Conservation (phyloP, 2,888 invertebrate species). For the Aporophyla lueneburgensis region DNA sequence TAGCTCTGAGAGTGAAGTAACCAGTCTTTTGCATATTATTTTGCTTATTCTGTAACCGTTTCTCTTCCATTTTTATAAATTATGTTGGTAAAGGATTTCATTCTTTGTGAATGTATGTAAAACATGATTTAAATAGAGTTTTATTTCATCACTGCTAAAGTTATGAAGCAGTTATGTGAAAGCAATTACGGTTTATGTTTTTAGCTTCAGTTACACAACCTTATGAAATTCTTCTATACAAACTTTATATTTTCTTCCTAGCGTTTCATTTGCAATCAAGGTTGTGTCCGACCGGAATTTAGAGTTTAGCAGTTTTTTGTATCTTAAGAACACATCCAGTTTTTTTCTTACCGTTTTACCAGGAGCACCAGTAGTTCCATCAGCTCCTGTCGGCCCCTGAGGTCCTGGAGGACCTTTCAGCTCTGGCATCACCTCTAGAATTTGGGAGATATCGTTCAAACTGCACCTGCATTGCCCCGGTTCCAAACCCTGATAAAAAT, state of each 20-base stretch:
- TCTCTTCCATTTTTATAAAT: slow-evolving; percentile 3
- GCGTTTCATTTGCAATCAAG: background rate
- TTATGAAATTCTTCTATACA: background rate
- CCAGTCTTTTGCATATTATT: slow-evolving; percentile 45
- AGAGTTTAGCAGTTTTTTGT: background rate
- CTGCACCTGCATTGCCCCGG: slow-evolving; percentile 94
- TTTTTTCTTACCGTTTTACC: slow-evolving; percentile 93
- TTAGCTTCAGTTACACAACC: background rate
- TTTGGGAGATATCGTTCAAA: slow-evolving; percentile 91
- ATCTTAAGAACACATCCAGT: background rate
- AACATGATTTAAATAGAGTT: background rate
- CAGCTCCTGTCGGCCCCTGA: slow-evolving; percentile 93
- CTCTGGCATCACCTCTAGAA: slow-evolving; percentile 91
- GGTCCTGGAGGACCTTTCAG: slow-evolving; percentile 93
- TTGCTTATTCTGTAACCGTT: slow-evolving; percentile 22
- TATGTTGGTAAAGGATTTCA: background rate
- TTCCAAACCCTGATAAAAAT: slow-evolving; percentile 79
- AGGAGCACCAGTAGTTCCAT: slow-evolving; percentile 95
- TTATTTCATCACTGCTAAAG: background rate
- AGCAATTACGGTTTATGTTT: background rate
- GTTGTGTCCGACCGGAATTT: background rate
- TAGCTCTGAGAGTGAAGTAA: slow-evolving; percentile 40
- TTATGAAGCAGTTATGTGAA: background rate
- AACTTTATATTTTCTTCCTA: background rate
- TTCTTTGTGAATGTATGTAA: background rate